These are phyloP conservation scores for Smittia sp. DNA, from an alignment of 2,888 invertebrate species.

Conservation along the genomic window DNA sequence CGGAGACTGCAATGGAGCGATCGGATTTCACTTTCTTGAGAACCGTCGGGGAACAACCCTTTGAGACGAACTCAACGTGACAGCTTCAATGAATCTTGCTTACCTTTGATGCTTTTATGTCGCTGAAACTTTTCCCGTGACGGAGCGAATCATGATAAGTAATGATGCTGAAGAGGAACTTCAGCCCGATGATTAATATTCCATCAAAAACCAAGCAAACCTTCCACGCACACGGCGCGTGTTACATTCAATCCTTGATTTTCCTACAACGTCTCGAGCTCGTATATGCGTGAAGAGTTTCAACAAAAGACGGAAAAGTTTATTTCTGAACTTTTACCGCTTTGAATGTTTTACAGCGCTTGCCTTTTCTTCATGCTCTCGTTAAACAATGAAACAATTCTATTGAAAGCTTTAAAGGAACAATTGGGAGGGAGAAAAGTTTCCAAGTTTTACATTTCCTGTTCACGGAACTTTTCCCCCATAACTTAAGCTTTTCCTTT, in stretches of 20 bases:
- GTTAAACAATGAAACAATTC: slow-evolving; percentile 15
- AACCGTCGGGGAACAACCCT: too few species aligned
- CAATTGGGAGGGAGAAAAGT: neutral
- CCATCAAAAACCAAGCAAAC: neutral
- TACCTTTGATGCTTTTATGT: neutral
- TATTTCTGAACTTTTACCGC: neutral
- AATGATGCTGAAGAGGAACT: neutral
- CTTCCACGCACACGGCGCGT: neutral
- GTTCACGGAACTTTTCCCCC: slow-evolving; percentile 8
- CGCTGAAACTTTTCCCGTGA: neutral
- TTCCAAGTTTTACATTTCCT: slow-evolving; percentile 37
- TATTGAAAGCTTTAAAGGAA: slow-evolving; percentile 23
- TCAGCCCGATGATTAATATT: neutral
- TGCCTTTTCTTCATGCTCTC: neutral
- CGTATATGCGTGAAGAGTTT: neutral
- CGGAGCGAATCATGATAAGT: neutral
- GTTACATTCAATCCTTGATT: neutral
- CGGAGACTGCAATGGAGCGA: too few species aligned
- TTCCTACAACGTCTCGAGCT: neutral
- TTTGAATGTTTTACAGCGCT: neutral
- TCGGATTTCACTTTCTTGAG: too few species aligned
- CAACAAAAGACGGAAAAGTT: neutral
- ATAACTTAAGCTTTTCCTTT: slow-evolving; percentile 10
- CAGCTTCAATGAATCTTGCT: too few species aligned
- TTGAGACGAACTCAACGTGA: too few species aligned